Evolutionary conservation across 1,140 invertebrate genomes (phyloP).

Genomic region (Drosophila kanapiae): DNA sequence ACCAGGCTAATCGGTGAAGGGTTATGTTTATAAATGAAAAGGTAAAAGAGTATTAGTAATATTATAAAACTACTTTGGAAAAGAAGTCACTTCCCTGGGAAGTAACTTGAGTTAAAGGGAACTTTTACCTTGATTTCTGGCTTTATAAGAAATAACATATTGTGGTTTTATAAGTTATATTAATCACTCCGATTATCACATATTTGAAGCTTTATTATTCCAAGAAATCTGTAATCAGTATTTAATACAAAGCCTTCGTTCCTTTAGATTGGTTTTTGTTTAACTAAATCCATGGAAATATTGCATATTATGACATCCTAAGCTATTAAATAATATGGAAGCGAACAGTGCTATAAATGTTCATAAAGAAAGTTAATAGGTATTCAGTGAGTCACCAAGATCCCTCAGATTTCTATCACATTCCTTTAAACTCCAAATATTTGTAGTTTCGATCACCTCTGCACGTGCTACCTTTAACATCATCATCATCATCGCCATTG

Average conservation of each 20-base stretch:
- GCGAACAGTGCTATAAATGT: neutral
- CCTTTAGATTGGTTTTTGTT: too few relatives aligned
- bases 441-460: too few relatives aligned
- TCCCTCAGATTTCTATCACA: neutral
- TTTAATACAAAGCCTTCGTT: too few relatives aligned
- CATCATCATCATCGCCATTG: neutral
- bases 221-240: too few relatives aligned
- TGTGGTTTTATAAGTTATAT: neutral
- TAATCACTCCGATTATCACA: neutral
- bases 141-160: neutral
- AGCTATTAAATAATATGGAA: too few relatives aligned
- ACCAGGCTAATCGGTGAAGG: conserved; percentile 1
- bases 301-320: neutral
- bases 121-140: too few relatives aligned
- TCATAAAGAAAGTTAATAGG: neutral
- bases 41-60: too few relatives aligned
- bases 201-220: too few relatives aligned
- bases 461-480: neutral
- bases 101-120: neutral
- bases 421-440: too few relatives aligned
- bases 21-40: neutral
- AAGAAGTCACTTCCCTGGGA: too few relatives aligned
- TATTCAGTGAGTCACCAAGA: neutral
- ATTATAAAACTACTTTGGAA: too few relatives aligned
- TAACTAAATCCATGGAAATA: neutral